A percentile compares a stretch with the other conserved stretches of the same genome.
phyloP scores from a whole-genome alignment of 2,797 vertebrate species.

The Siniperca scherzeri region DNA sequence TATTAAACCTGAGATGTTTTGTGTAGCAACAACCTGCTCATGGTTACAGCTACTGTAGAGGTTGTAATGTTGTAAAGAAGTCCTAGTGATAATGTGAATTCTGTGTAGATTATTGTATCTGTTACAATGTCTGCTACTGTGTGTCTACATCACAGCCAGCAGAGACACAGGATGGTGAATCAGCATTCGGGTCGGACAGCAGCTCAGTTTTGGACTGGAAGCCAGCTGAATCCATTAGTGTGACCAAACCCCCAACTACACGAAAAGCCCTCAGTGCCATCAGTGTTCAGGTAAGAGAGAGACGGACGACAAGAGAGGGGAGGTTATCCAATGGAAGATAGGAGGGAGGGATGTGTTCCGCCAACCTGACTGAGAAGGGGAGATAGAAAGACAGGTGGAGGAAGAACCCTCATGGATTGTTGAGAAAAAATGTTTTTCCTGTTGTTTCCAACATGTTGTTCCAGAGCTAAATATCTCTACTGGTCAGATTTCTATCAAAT shows the following conservation, averaged over 20 bases:
- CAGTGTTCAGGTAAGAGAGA: conserved; percentile 84
- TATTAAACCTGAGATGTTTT: neutral
- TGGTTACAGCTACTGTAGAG: neutral
- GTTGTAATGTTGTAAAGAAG: neutral
- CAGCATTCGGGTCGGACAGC: conserved; percentile 84
- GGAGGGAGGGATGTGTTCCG: neutral
- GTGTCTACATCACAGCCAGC: conserved; percentile 82
- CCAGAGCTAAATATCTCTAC: neutral
- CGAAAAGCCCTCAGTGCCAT: conserved; percentile 90
- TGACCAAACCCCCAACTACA: conserved; percentile 70
- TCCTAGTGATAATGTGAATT: neutral
- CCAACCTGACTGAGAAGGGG: neutral
- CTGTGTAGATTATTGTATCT: neutral
- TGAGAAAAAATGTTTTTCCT: too few species aligned
- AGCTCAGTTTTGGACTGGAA: conserved; percentile 88
- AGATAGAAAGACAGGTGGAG: too few species aligned
- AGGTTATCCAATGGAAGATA: neutral
- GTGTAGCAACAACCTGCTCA: neutral
- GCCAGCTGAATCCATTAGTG: conserved; percentile 70
- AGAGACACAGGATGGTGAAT: conserved; percentile 88
- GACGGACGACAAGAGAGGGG: neutral
- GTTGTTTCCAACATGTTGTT: neutral
- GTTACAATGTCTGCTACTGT: neutral
- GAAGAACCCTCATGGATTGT: too few species aligned
- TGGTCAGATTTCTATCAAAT: neutral